These are phyloP conservation scores for Ageneiosus marmoratus DNA, from an alignment of 2,113 vertebrate genomes.

Conservation along the genomic window DNA sequence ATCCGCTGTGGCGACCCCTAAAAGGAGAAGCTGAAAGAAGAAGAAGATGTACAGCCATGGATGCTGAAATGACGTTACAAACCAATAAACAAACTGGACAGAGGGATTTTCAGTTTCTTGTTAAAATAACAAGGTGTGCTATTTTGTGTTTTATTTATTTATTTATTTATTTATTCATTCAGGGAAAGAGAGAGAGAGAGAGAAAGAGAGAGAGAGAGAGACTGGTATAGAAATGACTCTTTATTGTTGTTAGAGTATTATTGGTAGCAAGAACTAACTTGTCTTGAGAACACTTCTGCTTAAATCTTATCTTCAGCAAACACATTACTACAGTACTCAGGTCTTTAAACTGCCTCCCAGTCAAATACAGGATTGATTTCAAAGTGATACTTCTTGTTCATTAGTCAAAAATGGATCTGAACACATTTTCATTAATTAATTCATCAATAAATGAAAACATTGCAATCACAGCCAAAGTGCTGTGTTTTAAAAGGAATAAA, in stretches of 20 bases:
- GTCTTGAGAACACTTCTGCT: background rate
- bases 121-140: background rate
- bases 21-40: no score
- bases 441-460: background rate
- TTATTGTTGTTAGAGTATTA: background rate
- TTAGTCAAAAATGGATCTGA: background rate
- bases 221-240: background rate
- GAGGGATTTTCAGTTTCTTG: background rate
- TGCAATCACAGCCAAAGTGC: background rate
- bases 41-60: no score
- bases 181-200: background rate
- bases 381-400: background rate
- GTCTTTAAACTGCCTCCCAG: background rate
- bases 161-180: no score
- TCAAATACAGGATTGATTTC: background rate
- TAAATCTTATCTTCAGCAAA: background rate
- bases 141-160: background rate
- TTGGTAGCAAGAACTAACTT: background rate
- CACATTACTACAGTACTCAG: background rate
- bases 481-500: background rate
- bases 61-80: no score
- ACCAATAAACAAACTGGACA: no score
- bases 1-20: no score
- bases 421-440: background rate
- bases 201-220: background rate